Percentiles rank a stretch among this genome's conserved stretches.
phyloP scores from a whole-genome alignment of 1,140 invertebrate genomes.

The Bombus balteatus region DNA sequence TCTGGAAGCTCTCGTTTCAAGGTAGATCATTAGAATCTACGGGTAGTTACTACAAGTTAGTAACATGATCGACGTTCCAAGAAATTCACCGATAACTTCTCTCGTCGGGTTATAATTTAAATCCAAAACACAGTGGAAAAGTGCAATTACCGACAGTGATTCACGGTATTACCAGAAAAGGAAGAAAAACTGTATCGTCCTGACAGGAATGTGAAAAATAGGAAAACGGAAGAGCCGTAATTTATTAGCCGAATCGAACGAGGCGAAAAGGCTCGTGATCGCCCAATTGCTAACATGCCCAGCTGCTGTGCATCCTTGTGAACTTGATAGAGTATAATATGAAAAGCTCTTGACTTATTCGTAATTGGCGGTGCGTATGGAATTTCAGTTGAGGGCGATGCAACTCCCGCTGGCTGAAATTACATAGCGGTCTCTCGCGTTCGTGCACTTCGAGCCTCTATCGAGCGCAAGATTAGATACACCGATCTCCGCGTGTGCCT shows the following conservation, averaged over 20 bases:
- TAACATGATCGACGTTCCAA: neutral
- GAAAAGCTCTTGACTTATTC: slow-evolving; percentile 55
- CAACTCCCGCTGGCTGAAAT: slow-evolving; percentile 61
- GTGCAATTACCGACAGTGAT: neutral
- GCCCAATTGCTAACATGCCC: too few species aligned
- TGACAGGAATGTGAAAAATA: too few species aligned
- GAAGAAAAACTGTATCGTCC: neutral
- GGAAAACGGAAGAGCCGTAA: neutral
- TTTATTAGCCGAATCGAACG: slow-evolving; percentile 2
- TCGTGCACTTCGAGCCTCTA: slow-evolving; percentile 41
- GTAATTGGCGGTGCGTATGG: slow-evolving; percentile 69
- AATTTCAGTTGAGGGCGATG: slow-evolving; percentile 66
- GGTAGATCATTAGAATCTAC: neutral
- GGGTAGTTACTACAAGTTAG: neutral
- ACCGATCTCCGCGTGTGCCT: slow-evolving; percentile 39
- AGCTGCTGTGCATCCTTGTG: neutral
- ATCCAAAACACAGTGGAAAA: too few species aligned
- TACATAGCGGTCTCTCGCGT: slow-evolving; percentile 66
- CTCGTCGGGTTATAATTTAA: neutral
- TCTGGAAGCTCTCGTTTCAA: neutral
- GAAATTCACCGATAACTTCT: too few species aligned
- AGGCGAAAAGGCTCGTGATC: too few species aligned
- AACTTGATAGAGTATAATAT: slow-evolving; percentile 34
- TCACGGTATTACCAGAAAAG: neutral
- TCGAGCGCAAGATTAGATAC: slow-evolving; percentile 62